Base-by-base conservation (phyloP, 2,797 vertebrate species). In the Syndactyla subalaris region DNA sequence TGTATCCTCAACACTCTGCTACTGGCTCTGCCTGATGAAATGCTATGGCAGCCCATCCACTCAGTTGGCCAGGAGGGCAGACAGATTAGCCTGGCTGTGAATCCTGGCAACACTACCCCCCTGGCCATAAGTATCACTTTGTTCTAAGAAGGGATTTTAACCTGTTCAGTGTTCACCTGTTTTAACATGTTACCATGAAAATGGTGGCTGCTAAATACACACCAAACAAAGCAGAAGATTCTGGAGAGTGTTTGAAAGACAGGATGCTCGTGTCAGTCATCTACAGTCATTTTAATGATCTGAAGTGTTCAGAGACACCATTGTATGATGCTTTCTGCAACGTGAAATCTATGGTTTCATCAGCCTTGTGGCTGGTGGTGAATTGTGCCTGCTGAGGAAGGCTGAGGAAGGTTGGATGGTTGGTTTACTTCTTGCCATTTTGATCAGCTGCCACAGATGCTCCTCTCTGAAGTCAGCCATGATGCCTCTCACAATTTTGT, bases 1-100 rank as follows among this genome's bases (percentile, higher is more conserved):
- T 59, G 19, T 52, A 26, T 57, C 10, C 6, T 22, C 72, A 55
- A 24, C 5, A 5, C 29, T 54, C 32, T 67, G 38, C 26, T 75
- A 10, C 39, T 36, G 54, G 12, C 24, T 83, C 3, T 1, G 4
- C 39, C 39, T 27, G 54, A n/a, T 5, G 20, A 75, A 57, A 57
- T 36, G 14, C 22, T 57, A 5, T 1, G 1, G 29, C 39, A 66
- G 34, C 29, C 34, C 16, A 1, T 43, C 34, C 1, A 0, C 30
- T 58, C 30, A 14, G 6, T 26, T 66, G 22, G 29, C 13, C 38
- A 57, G 57, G 32, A 51, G 77, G 52, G 36, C 27, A 74, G 16
- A 12, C 14, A 58, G 52, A 36, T 26, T 39, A 52, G 13, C 26
- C 29, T 36, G 52, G 12, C n/a, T 74, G 30, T 38, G 51, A 51